Evolutionary conservation across 35 echinoderm and acorn worm genomes (phyloP).

Genomic region (Patiria miniata): DNA sequence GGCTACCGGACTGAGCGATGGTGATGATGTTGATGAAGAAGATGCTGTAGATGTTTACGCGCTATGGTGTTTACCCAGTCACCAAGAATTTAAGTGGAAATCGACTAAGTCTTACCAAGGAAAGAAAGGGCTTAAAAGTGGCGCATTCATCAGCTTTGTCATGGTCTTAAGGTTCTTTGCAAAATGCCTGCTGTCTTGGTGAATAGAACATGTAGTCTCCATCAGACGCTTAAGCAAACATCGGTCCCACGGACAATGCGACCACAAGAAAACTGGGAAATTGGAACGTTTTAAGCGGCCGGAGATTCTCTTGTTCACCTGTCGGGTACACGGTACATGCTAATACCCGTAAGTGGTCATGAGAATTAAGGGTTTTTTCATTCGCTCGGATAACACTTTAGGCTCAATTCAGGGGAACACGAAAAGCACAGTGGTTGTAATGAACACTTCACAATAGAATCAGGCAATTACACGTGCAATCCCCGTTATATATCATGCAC

Average conservation of each 20-base stretch:
- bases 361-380: background rate
- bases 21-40: background rate
- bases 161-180: conserved; percentile 6
- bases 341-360: conserved; percentile 16
- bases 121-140: conserved; percentile 23
- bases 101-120: conserved; percentile 17
- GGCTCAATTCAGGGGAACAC: background rate
- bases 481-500: conserved; percentile 6
- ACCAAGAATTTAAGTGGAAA: conserved; percentile 32
- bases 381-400: background rate
- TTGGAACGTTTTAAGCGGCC: conserved; percentile 18
- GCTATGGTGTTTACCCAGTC: conserved; percentile 27
- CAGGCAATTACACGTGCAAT: background rate
- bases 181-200: background rate
- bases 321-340: conserved; percentile 12
- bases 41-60: conserved; percentile 1
- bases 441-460: conserved; percentile 11
- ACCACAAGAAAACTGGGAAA: conserved; percentile 31
- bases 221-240: conserved; percentile 19
- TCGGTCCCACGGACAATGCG: background rate
- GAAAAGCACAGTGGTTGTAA: conserved; percentile 18
- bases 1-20: background rate
- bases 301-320: background rate
- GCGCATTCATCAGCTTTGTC: conserved; percentile 1
- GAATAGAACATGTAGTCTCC: background rate